Evolutionary conservation across 2,888 invertebrate species (phyloP).

Genomic region (Stictocephala bisonia): DNA sequence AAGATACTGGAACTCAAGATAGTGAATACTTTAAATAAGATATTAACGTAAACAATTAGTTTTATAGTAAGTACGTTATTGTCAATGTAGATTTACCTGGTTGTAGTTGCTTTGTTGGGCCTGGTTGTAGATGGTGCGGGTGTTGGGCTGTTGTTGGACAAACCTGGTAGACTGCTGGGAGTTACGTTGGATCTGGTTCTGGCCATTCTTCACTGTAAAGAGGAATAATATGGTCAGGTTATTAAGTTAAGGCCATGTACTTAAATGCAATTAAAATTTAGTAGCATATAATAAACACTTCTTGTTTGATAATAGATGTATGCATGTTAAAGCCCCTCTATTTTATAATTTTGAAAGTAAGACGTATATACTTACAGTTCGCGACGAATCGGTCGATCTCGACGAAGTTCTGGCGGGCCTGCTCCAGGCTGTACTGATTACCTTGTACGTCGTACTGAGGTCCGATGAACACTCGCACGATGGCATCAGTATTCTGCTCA

Average conservation of each 20-base stretch:
- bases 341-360: too few species aligned
- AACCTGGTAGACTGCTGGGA: slow-evolving; percentile 75
- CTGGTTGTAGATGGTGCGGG: slow-evolving; percentile 65
- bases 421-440: slow-evolving; percentile 62
- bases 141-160: slow-evolving; percentile 73
- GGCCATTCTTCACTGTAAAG: slow-evolving; percentile 68
- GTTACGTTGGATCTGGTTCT: slow-evolving; percentile 75
- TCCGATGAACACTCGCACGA: slow-evolving; percentile 76
- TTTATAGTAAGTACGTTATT: background rate
- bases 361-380: slow-evolving; percentile 64
- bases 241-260: too few species aligned
- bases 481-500: slow-evolving; percentile 69
- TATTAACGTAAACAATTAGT: background rate
- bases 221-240: slow-evolving; percentile 40
- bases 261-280: too few species aligned
- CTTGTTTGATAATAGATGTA: too few species aligned
- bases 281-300: too few species aligned
- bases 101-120: slow-evolving; percentile 23
- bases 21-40: too few species aligned
- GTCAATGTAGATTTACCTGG: too few species aligned
- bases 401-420: slow-evolving; percentile 70
- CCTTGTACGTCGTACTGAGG: slow-evolving; percentile 76
- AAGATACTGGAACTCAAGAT: too few species aligned
- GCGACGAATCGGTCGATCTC: slow-evolving; percentile 73
- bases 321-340: too few species aligned